Percentiles rank a stretch among this genome's conserved stretches.
phyloP scores from a whole-genome alignment of 1,140 invertebrate genomes.

The Drosophila oshimai region DNA sequence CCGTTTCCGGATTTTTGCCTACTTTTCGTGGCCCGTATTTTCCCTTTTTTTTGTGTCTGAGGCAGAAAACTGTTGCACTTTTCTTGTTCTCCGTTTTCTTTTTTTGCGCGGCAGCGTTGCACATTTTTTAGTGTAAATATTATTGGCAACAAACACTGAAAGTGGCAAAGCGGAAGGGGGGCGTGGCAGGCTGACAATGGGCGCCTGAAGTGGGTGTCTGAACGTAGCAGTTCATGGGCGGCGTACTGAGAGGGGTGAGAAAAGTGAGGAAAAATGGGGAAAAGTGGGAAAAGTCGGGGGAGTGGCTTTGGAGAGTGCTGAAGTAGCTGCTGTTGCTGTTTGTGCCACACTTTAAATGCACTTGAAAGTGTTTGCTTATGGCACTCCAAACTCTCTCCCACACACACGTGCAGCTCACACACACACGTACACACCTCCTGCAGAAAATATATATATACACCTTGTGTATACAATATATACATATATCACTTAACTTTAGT shows the following conservation, averaged over 20 bases:
- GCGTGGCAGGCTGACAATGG: constrained; percentile 56
- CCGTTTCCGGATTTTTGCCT: constrained; percentile 31
- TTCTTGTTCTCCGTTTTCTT: constrained; percentile 11
- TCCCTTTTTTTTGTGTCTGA: background rate
- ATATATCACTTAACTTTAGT: constrained; percentile 41
- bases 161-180: constrained; percentile 2
- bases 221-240: constrained; percentile 51
- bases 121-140: constrained; percentile 69
- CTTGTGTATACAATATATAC: too few species aligned
- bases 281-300: constrained; percentile 1
- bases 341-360: constrained; percentile 78
- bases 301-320: constrained; percentile 31
- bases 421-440: constrained; percentile 1
- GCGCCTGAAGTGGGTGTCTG: constrained; percentile 68
- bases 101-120: constrained; percentile 43
- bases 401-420: too few species aligned
- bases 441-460: background rate
- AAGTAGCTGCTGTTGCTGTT: constrained; percentile 66
- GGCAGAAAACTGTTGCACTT: constrained; percentile 60
- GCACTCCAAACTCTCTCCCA: constrained; percentile 38
- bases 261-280: constrained; percentile 8
- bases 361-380: constrained; percentile 76
- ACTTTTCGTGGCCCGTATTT: background rate
- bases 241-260: constrained; percentile 13
- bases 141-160: constrained; percentile 61